Percentiles rank a stretch among this genome's conserved stretches.
These are phyloP conservation scores for Siniperca scherzeri DNA, from an alignment of 2,797 vertebrate genomes.

Conservation along the genomic window DNA sequence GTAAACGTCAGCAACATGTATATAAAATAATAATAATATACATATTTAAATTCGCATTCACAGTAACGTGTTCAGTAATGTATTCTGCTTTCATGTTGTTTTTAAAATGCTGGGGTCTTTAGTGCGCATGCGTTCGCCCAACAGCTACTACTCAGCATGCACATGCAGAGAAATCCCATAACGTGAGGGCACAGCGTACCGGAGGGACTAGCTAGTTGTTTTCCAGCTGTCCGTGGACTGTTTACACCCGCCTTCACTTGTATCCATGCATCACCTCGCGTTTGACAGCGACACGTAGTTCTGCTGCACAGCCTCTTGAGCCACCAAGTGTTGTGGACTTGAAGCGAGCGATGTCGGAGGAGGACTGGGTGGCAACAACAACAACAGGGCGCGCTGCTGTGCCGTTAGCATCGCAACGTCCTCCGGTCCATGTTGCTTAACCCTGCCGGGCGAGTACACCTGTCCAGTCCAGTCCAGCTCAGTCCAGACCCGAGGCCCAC, in stretches of 20 bases:
- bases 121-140: slow-evolving; percentile 72
- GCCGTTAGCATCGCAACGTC: slow-evolving; percentile 71
- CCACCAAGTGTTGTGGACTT: slow-evolving; percentile 40
- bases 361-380: slow-evolving; percentile 61
- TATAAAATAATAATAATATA: neutral
- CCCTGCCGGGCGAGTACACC: slow-evolving; percentile 32
- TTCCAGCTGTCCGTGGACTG: slow-evolving; percentile 30
- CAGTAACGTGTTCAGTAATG: slow-evolving; percentile 16
- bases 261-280: neutral
- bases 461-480: slow-evolving; percentile 43
- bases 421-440: slow-evolving; percentile 65
- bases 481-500: slow-evolving; percentile 60
- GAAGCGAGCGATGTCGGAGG: slow-evolving; percentile 70
- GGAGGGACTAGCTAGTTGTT: slow-evolving; percentile 47
- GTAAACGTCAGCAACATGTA: neutral
- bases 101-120: slow-evolving; percentile 41
- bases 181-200: slow-evolving; percentile 58
- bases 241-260: slow-evolving; percentile 21
- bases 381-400: slow-evolving; percentile 77
- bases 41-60: neutral
- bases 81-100: slow-evolving; percentile 65
- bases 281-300: slow-evolving; percentile 21
- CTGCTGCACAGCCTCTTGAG: slow-evolving; percentile 4
- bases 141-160: slow-evolving; percentile 70
- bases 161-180: slow-evolving; percentile 74